Evolutionary conservation across 2,888 invertebrate genomes (phyloP).

Genomic region (Hydraecia micacea): DNA sequence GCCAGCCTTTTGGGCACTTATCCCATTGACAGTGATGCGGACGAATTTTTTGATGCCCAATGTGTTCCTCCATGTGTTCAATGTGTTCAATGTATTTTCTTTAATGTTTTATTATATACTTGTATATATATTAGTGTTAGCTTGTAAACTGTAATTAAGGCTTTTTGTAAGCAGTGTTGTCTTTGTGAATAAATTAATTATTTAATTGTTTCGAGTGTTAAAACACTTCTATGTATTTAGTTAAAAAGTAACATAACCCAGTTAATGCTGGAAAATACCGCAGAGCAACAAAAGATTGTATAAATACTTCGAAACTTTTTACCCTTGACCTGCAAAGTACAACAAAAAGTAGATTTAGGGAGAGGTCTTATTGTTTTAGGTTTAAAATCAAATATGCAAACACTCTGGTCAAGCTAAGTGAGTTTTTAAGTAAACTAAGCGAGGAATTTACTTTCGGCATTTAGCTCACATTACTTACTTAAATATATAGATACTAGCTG

Average conservation of each 20-base stretch:
- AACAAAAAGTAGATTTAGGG: conserved; percentile 35
- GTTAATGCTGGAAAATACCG: background rate
- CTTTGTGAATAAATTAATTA: too few relatives aligned
- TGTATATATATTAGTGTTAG: too few relatives aligned
- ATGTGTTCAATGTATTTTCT: too few relatives aligned
- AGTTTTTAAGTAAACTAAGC: conserved; percentile 18
- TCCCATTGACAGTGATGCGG: too few relatives aligned
- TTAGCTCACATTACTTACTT: background rate
- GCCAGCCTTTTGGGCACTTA: too few relatives aligned
- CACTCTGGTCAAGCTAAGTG: conserved; percentile 11
- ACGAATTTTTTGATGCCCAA: too few relatives aligned
- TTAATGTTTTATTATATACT: too few relatives aligned
- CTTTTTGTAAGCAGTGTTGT: too few relatives aligned
- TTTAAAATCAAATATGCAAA: conserved; percentile 28
- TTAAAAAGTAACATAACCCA: background rate
- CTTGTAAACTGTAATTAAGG: too few relatives aligned
- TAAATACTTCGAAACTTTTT: conserved; percentile 30
- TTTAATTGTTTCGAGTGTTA: too few relatives aligned
- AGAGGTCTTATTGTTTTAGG: conserved; percentile 19
- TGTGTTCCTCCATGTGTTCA: too few relatives aligned
- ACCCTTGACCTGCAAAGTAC: conserved; percentile 19
- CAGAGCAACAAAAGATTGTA: conserved; percentile 11
- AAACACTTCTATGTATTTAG: too few relatives aligned
- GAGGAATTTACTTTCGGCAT: background rate
- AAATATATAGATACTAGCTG: background rate